A percentile compares a stretch with the other conserved stretches of the same genome.
Evolutionary conservation across 2,888 invertebrate genomes (phyloP).

Genomic region (Nomada hirtipes): DNA sequence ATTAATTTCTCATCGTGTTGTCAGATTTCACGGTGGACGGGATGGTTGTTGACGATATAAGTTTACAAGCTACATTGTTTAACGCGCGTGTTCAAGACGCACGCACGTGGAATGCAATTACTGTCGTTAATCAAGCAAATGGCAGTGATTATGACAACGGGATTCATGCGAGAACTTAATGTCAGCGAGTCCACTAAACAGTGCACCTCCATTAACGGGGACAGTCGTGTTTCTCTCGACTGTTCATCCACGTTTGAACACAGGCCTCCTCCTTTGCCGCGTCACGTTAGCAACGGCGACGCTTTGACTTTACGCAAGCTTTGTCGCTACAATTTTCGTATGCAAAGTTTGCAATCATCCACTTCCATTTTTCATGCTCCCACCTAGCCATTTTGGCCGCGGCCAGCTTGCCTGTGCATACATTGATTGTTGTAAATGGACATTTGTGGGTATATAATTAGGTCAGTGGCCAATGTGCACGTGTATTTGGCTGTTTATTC

Average conservation of each 20-base stretch:
- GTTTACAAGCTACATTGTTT: neutral
- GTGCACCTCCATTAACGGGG: conserved; percentile 28
- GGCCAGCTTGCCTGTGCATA: neutral
- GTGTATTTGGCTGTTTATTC: neutral
- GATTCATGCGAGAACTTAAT: conserved; percentile 15
- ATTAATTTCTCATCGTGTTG: neutral
- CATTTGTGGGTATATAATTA: conserved; percentile 19
- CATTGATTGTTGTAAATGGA: neutral
- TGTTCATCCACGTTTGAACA: conserved; percentile 47
- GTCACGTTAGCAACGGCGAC: neutral
- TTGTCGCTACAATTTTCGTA: conserved; percentile 2
- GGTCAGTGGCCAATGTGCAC: neutral
- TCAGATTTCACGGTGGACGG: neutral
- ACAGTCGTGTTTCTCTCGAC: conserved; percentile 34
- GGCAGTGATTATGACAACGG: conserved; percentile 43
- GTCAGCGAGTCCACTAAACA: conserved; percentile 30
- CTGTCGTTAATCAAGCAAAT: conserved; percentile 42
- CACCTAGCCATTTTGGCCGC: neutral
- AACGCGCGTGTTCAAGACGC: neutral
- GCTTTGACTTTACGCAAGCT: conserved; percentile 4
- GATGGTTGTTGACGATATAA: neutral
- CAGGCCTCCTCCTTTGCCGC: conserved; percentile 1
- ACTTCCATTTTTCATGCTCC: conserved; percentile 7
- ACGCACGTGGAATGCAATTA: conserved; percentile 13
- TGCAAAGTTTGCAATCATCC: conserved; percentile 7